phyloP scores from a whole-genome alignment of 2,797 vertebrate genomes.

The Peromyscus attwateri region DNA sequence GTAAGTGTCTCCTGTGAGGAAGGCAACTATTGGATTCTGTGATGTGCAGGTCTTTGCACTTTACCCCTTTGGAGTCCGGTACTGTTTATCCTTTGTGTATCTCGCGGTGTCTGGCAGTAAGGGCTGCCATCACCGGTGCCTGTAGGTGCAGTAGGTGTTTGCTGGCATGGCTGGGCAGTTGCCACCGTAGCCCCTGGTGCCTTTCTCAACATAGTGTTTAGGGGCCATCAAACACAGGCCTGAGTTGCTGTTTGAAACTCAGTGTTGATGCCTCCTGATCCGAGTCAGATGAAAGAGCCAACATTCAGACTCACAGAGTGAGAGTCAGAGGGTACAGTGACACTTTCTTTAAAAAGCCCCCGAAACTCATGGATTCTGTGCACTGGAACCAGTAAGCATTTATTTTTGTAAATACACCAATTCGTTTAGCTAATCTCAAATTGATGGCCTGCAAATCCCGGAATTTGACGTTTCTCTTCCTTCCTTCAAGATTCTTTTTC shows the following conservation, averaged over 20 bases:
- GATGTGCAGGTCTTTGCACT: background rate
- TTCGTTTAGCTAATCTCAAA: background rate
- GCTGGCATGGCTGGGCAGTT: background rate
- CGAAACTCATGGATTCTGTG: background rate
- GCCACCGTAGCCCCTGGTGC: too few relatives aligned
- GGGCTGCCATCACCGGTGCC: background rate
- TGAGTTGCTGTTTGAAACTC: background rate
- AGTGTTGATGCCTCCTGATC: background rate
- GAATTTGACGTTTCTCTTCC: background rate
- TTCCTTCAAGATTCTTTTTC: background rate
- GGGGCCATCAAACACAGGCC: background rate
- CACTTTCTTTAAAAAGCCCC: background rate
- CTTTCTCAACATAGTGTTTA: background rate
- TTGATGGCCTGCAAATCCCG: background rate
- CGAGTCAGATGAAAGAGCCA: background rate
- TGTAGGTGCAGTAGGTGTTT: background rate
- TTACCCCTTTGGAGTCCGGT: background rate
- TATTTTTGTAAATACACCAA: background rate
- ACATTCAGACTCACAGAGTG: background rate
- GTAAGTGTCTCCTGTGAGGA: background rate
- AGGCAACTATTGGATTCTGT: background rate
- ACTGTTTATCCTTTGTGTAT: background rate
- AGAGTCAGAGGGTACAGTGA: background rate
- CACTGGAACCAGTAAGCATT: background rate
- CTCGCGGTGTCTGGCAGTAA: background rate